Evolutionary conservation across 2,888 invertebrate genomes (phyloP).

Genomic region (Encarsia formosa): DNA sequence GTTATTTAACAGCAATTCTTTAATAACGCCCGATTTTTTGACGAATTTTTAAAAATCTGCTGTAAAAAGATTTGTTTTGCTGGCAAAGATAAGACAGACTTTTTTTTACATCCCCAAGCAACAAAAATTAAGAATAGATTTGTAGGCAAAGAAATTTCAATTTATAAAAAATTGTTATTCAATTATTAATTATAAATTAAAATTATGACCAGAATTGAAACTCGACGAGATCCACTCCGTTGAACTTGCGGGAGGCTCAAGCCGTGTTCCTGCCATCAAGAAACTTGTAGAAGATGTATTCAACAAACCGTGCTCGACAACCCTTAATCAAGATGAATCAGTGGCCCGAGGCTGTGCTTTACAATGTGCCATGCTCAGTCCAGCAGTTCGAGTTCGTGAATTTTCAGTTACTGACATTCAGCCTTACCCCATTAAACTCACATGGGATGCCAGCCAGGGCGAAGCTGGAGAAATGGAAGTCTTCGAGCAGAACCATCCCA

Average conservation of each 20-base stretch:
- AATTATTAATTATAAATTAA: constrained; percentile 1
- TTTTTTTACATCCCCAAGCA: no score
- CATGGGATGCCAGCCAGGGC: constrained; percentile 70
- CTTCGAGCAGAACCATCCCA: constrained; percentile 82
- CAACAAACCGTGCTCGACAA: constrained; percentile 83
- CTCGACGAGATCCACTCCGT: constrained; percentile 88
- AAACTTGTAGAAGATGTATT: constrained; percentile 82
- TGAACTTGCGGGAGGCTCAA: constrained; percentile 94
- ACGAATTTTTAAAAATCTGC: no score
- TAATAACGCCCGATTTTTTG: no score
- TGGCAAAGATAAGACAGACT: no score
- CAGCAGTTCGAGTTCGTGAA: constrained; percentile 94
- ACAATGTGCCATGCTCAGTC: constrained; percentile 95
- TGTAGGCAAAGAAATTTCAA: no score
- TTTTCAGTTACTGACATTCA: constrained; percentile 92
- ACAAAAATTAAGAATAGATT: no score
- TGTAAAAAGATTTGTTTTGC: no score
- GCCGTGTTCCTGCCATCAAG: constrained; percentile 91
- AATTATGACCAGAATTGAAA: constrained; percentile 63
- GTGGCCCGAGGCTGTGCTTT: constrained; percentile 94
- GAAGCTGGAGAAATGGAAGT: constrained; percentile 81
- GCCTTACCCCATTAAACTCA: constrained; percentile 79
- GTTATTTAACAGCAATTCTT: no score
- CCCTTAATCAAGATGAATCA: constrained; percentile 96
- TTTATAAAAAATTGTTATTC: background rate